Evolutionary conservation across 35 echinoderm and acorn worm genomes (phyloP), one percentile per base, ranked within the genome.

Genomic region (Stichopus chloronotus): DNA sequence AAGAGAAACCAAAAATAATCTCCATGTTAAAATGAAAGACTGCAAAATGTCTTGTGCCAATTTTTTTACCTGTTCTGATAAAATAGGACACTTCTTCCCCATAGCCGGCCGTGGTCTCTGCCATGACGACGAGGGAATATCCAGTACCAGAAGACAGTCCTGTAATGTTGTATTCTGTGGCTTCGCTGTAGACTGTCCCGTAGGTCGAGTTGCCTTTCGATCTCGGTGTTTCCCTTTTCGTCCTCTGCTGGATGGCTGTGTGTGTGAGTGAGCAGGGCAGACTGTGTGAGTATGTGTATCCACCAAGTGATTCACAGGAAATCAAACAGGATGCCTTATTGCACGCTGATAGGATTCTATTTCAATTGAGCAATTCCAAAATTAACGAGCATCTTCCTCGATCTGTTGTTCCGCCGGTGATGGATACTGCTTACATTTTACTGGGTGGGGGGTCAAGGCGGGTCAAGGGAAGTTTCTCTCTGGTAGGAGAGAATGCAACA

Each of bases 81-180:
- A 76, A 94, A 16, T 92, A 57, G 4, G 65, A 78, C 3, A 83
- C 23, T 6, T 78, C 24, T 54, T 96, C 76, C 17, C 25, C 52
- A 5, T 80, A 87, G 20, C 95, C 95, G 10, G 71, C 95, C 14
- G 82, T 90, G 7, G 95, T 96, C 91, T 72, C 88, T 9, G 93
- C 93, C 57, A 65, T 77, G 21, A 96, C 61, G 8, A 69, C 69
- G 12, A 96, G 60, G 25, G 82, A 92, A 25, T 86, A 96, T 17
- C 83, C 89, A 53, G 81, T 94, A 5, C 82, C 95, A 65, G 95
- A 76, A 53, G 63, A 23, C 22, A 96, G 61, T 13, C 61, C 78
- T n/a, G 95, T 94, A 25, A 96, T 77, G 84, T 93, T 96, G 88
- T 96, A 93, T 4, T 52, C 65, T 17, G 95, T 94, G 43, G 92